Base-by-base conservation (phyloP, 2,888 invertebrate species). In the Acrocera orbiculus region DNA sequence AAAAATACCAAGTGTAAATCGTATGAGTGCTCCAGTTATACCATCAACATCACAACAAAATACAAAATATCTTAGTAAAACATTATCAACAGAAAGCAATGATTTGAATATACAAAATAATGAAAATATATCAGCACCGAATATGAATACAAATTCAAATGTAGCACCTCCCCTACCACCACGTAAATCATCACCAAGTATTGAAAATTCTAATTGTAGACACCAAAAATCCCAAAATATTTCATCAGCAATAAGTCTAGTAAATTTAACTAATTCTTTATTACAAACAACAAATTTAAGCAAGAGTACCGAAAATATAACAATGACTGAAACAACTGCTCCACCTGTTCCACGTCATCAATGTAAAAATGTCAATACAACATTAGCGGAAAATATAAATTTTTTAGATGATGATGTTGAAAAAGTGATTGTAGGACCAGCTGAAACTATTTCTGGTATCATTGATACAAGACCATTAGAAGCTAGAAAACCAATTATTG, bases 381-480 rank as follows among this genome's bases (percentile, higher is more conserved):
- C 57, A 32, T 53, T 52, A 14, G 57, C 54, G 35, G 58, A 58
- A 40, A 43, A 56, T 42, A 48, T 50, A 30, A 47, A 50, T 17
- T 56, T 56, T 35, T 49, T 51, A 36, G 40, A 43, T 14, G 45
- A 44, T 19, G 44, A 45, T 34, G 51, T 51, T 13, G 44, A 44
- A 8, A 43, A 44, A n/a, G 58, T 67, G 42, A 69, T 71, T 47
- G 70, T 76, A 1, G 76, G 77, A 1, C 73, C 76, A 4, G 74
- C 77, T 0, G 77, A 77, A 50, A 77, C 76, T 4, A 77, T 77
- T 35, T 70, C 69, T 13, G 77, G 77, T 1, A 62, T 77, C 16
- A 76, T 77, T 30, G 76, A 76, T 45, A 76, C 76, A 1, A 50
- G 61, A 38, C 61, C 61, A 16, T 37, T 61, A 33, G 60, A 60